Conservation (phyloP, 2,113 vertebrate genomes). For the Datnioides undecimradiatus region DNA sequence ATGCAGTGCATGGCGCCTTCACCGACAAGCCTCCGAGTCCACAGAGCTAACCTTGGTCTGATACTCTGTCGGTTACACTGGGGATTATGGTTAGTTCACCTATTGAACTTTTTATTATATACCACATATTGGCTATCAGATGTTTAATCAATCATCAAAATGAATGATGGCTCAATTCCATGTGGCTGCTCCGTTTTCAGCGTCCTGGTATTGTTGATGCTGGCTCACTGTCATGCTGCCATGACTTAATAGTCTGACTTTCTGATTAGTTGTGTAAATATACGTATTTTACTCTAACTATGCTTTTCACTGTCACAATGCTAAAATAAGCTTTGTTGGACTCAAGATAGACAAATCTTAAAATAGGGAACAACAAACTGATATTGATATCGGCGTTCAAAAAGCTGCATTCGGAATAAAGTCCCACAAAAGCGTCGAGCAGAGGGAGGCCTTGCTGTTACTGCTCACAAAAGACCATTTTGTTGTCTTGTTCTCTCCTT, state of each 20-base stretch:
- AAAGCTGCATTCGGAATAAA: conserved; percentile 20
- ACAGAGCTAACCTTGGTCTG: background rate
- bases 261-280: too few species aligned
- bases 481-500: conserved; percentile 4
- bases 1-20: conserved; percentile 7
- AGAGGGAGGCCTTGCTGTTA: conserved; percentile 30
- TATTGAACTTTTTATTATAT: background rate
- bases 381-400: conserved; percentile 39
- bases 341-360: background rate
- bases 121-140: background rate
- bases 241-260: background rate
- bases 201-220: background rate
- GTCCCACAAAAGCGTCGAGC: background rate
- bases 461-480: conserved; percentile 46
- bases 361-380: background rate
- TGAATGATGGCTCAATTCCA: too few species aligned
- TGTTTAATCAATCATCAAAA: background rate
- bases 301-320: background rate
- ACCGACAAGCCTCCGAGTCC: background rate
- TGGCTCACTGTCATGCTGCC: background rate
- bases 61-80: background rate
- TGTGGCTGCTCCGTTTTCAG: too few species aligned
- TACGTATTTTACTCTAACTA: too few species aligned
- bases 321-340: background rate
- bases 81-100: background rate